Evolutionary conservation across 2,888 invertebrate species (phyloP), one percentile per base, ranked within the genome.

Genomic region (Drosophila fulvimacula): DNA sequence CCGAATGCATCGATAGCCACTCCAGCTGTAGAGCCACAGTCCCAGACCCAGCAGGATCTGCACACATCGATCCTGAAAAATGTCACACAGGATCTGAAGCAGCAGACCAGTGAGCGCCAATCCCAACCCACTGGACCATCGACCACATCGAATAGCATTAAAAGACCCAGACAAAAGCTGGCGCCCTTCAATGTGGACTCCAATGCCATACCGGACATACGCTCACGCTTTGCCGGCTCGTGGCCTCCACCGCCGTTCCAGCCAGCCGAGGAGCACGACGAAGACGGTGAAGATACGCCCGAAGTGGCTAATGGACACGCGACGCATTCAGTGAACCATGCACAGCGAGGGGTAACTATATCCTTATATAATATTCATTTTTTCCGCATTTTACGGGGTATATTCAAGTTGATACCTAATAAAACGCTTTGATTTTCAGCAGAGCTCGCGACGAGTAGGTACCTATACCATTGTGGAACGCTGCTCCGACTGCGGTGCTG

Each of bases 401-500:
- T 52, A 3, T 51, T 15, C 5, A 21, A 34, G 3, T 34, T 21
- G 10, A 21, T 32, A 36, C 11, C 4, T 15, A n/a, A 10, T 11
- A 3, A 13, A 21, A 11, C 11, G 0, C 17, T 48, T 24, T 11
- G 52, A 6, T 46, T n/a, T 6, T 17, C 58, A 48, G 1, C 93
- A 92, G 92, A 95, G 95, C 80, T 93, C 94, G 13, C 95, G 95
- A 57, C 89, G 93, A 52, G 94, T 95, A 32, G 96, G 96, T 0
- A 95, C 96, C 61, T 96, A 96, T 63, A 95, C 95, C 72, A 94
- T 95, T 24, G 95, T 94, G 79, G 95, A 95, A 65, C 93, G 95
- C 92, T 95, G 93, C 91, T 95, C 97, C 0, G 98, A 98, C 91
- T 99, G 99, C 92, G 98, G 98, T 17, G 95, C 96, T 1, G 94